A percentile compares a stretch with the other conserved stretches of the same genome.
Evolutionary conservation across 2,888 invertebrate genomes (phyloP).

Genomic region (Theodoxus fluviatilis): DNA sequence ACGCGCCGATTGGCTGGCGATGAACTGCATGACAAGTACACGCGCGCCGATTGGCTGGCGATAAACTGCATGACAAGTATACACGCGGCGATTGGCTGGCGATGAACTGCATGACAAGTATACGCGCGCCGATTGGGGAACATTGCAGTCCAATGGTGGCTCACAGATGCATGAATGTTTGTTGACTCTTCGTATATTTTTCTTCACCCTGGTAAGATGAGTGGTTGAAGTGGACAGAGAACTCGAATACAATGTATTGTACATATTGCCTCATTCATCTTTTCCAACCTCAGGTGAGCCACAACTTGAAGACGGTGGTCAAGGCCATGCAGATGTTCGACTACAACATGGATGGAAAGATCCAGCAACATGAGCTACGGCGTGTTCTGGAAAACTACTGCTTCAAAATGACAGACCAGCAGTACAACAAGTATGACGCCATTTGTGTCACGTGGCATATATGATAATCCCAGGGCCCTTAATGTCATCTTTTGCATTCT

Average conservation of each 20-base stretch:
- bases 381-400: conserved; percentile 62
- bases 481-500: background rate
- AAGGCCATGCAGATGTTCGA: conserved; percentile 62
- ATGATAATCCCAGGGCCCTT: background rate
- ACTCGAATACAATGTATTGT: background rate
- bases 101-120: too few species aligned
- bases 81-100: too few species aligned
- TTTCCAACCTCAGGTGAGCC: conserved; percentile 35
- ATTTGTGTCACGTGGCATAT: background rate
- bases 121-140: too few species aligned
- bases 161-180: background rate
- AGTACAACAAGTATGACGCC: conserved; percentile 61
- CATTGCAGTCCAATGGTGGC: background rate
- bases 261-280: background rate
- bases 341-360: conserved; percentile 62
- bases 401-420: conserved; percentile 59
- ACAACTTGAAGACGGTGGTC: conserved; percentile 54
- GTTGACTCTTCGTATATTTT: background rate
- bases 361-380: conserved; percentile 61
- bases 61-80: too few species aligned
- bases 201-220: too few species aligned
- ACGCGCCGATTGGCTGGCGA: too few species aligned
- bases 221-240: background rate
- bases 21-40: too few species aligned
- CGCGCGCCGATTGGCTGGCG: too few species aligned